Percentiles rank a stretch among this genome's conserved stretches.
Conservation (phyloP, 2,797 vertebrate genomes). For the Chromobotia macracanthus region DNA sequence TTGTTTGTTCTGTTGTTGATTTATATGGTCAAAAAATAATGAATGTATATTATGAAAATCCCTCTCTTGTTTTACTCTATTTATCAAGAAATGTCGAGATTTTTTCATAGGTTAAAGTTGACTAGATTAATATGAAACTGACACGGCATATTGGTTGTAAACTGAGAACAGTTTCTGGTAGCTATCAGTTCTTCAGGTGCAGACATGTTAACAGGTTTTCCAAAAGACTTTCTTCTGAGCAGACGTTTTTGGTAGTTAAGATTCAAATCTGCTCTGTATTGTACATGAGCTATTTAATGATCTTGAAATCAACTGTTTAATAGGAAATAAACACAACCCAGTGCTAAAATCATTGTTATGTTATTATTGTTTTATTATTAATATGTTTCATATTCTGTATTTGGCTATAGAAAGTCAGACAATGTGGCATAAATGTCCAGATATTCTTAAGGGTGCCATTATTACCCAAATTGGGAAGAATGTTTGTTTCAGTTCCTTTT, state of each 20-base stretch:
- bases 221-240: constrained; percentile 46
- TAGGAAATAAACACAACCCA: constrained; percentile 74
- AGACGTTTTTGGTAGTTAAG: constrained; percentile 48
- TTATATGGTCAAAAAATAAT: constrained; percentile 65
- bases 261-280: constrained; percentile 41
- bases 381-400: too few relatives aligned
- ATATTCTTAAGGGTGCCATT: background rate
- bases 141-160: constrained; percentile 51
- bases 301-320: constrained; percentile 68
- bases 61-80: constrained; percentile 58
- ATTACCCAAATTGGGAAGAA: background rate
- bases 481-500: background rate
- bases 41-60: constrained; percentile 67
- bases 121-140: constrained; percentile 63
- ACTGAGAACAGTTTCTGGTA: constrained; percentile 60
- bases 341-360: constrained; percentile 17
- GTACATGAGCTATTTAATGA: constrained; percentile 61
- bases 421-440: background rate
- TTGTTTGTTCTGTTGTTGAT: constrained; percentile 60
- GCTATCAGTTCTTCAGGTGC: constrained; percentile 63
- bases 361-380: constrained; percentile 4
- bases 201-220: constrained; percentile 57
- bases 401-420: too few relatives aligned
- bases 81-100: constrained; percentile 49
- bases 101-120: constrained; percentile 43